Base-by-base conservation (phyloP, 2,797 vertebrate genomes). In the Enteromius thamalakanensis region DNA sequence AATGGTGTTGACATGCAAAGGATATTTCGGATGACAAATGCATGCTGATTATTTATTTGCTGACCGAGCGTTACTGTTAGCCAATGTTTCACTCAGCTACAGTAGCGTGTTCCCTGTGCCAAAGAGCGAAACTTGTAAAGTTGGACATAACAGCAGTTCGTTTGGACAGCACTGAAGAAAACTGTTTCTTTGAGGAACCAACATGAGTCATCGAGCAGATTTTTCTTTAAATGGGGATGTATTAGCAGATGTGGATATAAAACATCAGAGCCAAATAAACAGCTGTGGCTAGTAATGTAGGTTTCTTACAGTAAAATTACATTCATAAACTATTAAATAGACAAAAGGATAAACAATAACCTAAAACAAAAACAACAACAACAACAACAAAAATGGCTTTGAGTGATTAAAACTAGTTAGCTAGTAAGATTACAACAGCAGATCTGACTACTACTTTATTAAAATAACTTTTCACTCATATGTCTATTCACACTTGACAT, bases 81-180 rank as follows among this genome's bases (percentile, higher is more conserved):
- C 34, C 67, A 80, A 60, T 45, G 65, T 45, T 80, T 80, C 10
- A 70, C 71, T 80, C 51, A 80, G 67, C 17, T 32, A 9, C 21
- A 58, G 17, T 21, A 40, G 40, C 75, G 49, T 58, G 40, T 23
- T 80, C 14, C 15, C 15, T 10, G 11, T 0, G 37, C 67, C 51
- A 67, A 69, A 69, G 49, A 58, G 32, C n/a, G 4, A 68, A 69
- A 69, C 47, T 55, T 69, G 75, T 15, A 62, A 76, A 76, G n/a
- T 14, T 76, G n/a, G 14, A 21, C 1, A 0, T 15, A 37, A 67
- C 45, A 67, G 62, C 76, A 79, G 26, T 34, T 49, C 17, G 29
- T 47, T 49, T 80, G n/a, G 47, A 51, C 34, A 34, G 34, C 34
- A 34, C 34, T 5, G 5, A 34, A 34, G 26, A 72, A 72, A 72